Base-by-base conservation (phyloP, 2,888 invertebrate species). In the Philhelius pedissequus region DNA sequence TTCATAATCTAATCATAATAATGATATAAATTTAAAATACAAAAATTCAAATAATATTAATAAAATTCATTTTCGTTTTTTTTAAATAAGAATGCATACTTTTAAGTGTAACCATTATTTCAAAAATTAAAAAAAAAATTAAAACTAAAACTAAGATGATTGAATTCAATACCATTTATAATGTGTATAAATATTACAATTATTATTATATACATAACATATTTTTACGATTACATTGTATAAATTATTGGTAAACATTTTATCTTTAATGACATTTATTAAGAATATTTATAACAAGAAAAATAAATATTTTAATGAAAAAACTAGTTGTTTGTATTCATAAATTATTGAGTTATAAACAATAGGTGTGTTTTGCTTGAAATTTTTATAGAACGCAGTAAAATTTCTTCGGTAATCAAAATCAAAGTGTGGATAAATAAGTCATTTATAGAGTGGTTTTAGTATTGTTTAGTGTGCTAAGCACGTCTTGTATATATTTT, bases 251-350 rank as follows among this genome's bases (percentile, higher is more conserved):
- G 75, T 79, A 83, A 74, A 83, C 7, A 64, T 48, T 79, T 83
- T 70, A 79, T 70, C 74, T 83, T 79, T 78, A 83, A 78, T 74
- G 74, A 83, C 62, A 83, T 78, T 83, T 70, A 83, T 60, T 83
- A 83, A 83, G 83, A 66, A 83, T 83, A 83, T 79, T 83, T 83
- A 83, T 83, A 79, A 82, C 78, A 83, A 58, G 77, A 48, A 78
- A 77, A 68, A 78, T 83, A 83, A 83, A 83, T 83, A 83, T 83
- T 83, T 83, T 83, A 83, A 74, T 83, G 83, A 83, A 74, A 78
- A 22, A 22, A 38, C 20, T 15, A 13, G 15, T 22, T 58, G 77
- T 78, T 78, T 83, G 11, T 2, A 48, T 48, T 48, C 3, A 8
- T n/a, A 15, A 3, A 50, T 22, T 25, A 5, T 5, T 25, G n/a